Base-by-base conservation (phyloP, 64 coral and sea anemone genomes). In the Porites australiensis region DNA sequence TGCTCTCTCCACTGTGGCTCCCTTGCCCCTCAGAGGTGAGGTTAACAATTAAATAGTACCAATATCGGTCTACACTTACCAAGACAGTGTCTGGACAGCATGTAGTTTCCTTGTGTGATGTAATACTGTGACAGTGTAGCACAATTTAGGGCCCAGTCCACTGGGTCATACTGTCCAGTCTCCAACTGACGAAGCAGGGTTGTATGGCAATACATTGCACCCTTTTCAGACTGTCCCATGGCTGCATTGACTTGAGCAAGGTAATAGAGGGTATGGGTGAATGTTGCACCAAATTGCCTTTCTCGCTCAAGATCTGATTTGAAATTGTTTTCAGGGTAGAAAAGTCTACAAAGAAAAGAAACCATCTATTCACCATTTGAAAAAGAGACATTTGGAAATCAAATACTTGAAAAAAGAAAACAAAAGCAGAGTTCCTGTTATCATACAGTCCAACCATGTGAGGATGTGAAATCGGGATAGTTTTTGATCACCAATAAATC, bases 51-150 rank as follows among this genome's bases (percentile, higher is more conserved):
- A 37, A 37, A 37, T 50, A 18, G 3, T n/a, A 43, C 27, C 75
- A 90, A 15, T 16, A 27, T 19, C 57, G 19, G 61, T 48, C 14
- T 8, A 63, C 53, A 92, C 89, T 20, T 83, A 98, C 96, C 96
- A 19, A 98, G 90, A 57, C 96, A 98, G 82, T 98, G 96, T 67
- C 93, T 93, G 86, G 93, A 71, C 86, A 95, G 92, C 14, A 19
- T 86, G 19, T 98, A 98, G 63, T 95, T 95, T 55, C 81, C 96
- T 59, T 89, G 86, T 22, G 96, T 98, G 19, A 98, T 84, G 70
- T 98, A 95, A 77, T 98, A 98, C 87, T 98, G 96, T 2, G 96
- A 98, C 4, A 98, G 86, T 69, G 96, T 98, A 6, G 96, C 96
- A 82, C 96, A 98, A 90, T 98, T 98, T 37, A 98, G 43, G 19